Evolutionary conservation across 30 jellyfish, hydroid and myxozoan genomes (phyloP).

Genomic region (Aurelia aurita): DNA sequence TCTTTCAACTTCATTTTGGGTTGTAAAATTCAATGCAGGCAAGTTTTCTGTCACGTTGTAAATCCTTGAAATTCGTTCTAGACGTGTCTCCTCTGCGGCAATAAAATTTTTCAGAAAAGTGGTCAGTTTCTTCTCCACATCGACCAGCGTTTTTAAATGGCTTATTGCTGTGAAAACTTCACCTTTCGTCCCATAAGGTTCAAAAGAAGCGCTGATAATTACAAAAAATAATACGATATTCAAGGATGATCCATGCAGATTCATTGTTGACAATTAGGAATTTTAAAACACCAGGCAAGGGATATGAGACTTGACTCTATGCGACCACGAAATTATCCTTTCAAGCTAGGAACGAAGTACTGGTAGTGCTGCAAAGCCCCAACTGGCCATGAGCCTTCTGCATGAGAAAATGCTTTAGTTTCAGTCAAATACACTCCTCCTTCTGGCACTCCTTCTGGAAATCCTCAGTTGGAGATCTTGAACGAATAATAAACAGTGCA

Average conservation of each 20-base stretch:
- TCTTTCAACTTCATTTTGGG: constrained; percentile 21
- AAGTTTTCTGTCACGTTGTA: constrained; percentile 33
- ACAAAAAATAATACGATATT: constrained; percentile 1
- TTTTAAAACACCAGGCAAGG: no score
- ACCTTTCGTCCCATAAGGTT: constrained; percentile 28
- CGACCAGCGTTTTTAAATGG: constrained; percentile 68
- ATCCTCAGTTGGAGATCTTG: neutral
- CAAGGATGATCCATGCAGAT: neutral
- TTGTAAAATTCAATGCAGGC: constrained; percentile 15
- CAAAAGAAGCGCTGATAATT: neutral
- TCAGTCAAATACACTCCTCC: no score
- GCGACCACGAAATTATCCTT: no score
- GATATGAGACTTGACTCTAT: neutral
- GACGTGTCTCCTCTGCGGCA: constrained; percentile 65
- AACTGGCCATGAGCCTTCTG: no score
- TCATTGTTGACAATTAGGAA: neutral
- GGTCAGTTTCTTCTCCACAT: constrained; percentile 58
- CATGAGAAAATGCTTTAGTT: no score
- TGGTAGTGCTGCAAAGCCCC: no score
- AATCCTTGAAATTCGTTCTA: constrained; percentile 17
- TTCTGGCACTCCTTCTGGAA: neutral
- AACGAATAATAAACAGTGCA: neutral
- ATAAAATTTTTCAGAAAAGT: constrained; percentile 32
- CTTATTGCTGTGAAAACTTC: constrained; percentile 79
- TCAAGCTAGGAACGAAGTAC: no score